Conservation (phyloP, 35 echinoderm and acorn worm species). For the Acanthaster planci region DNA sequence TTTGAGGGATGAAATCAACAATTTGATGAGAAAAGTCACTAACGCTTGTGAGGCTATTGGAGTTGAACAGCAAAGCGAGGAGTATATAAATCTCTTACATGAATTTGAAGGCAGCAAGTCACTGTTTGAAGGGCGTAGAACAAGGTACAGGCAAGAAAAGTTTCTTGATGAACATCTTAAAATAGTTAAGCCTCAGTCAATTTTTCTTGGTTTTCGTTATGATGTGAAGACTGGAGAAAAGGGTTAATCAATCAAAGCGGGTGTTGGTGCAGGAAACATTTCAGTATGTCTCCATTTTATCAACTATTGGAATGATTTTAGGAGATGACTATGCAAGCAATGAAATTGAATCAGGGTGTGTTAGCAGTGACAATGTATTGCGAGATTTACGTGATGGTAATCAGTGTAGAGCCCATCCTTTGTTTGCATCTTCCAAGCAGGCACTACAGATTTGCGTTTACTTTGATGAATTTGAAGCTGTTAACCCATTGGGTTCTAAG, state of each 20-base stretch:
- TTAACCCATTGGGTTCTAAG: slow-evolving; percentile 60
- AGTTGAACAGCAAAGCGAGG: too few species aligned
- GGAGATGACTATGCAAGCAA: slow-evolving; percentile 16
- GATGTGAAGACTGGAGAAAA: slow-evolving; percentile 29
- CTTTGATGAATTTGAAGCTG: slow-evolving; percentile 71
- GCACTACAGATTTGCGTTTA: slow-evolving; percentile 50
- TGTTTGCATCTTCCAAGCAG: slow-evolving; percentile 7
- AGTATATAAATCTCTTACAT: too few species aligned
- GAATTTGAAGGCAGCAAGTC: slow-evolving; percentile 13
- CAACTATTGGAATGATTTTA: slow-evolving; percentile 24
- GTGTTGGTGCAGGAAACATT: slow-evolving; percentile 17
- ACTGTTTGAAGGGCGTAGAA: slow-evolving; percentile 20
- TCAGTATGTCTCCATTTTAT: slow-evolving; percentile 33
- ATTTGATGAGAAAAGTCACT: slow-evolving; percentile 27
- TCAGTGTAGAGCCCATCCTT: slow-evolving; percentile 44
- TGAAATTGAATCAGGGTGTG: slow-evolving; percentile 15
- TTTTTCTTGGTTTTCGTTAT: slow-evolving; percentile 37
- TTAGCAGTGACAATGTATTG: slow-evolving; percentile 35
- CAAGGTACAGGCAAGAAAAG: slow-evolving; percentile 40
- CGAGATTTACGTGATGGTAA: slow-evolving; percentile 54
- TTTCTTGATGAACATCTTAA: slow-evolving; percentile 18
- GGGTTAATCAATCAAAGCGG: slow-evolving; percentile 5
- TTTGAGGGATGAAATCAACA: slow-evolving; percentile 16
- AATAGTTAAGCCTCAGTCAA: background rate
- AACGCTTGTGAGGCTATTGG: background rate